Percentiles rank a stretch among this genome's conserved stretches.
Conservation (phyloP, 2,888 invertebrate genomes). For the Boloria euphrosyne region DNA sequence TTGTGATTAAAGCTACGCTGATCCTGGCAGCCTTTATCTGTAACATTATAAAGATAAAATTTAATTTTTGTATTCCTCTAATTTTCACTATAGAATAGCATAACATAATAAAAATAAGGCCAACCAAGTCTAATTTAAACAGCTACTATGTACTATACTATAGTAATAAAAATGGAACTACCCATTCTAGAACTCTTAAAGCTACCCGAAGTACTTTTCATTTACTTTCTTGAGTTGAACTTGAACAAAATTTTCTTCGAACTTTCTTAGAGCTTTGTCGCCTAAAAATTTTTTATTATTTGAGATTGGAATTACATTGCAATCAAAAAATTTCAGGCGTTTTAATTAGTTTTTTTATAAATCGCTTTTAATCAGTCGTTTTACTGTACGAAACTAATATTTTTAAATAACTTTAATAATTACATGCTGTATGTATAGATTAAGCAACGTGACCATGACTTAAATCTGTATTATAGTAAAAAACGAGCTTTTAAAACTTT, state of each 20-base stretch:
- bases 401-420: not conserved
- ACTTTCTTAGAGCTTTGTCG: not conserved
- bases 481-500: not conserved
- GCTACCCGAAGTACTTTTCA: slow-evolving; percentile 5
- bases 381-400: not conserved
- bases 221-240: slow-evolving; percentile 15
- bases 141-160: not conserved
- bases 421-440: too few relatives aligned
- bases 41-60: too few relatives aligned
- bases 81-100: too few relatives aligned
- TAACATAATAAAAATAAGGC: not conserved
- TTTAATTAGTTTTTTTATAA: not conserved
- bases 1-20: too few relatives aligned
- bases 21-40: too few relatives aligned
- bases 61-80: too few relatives aligned
- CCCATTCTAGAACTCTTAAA: slow-evolving; percentile 5
- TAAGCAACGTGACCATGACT: too few relatives aligned
- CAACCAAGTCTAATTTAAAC: not conserved
- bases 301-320: slow-evolving; percentile 6
- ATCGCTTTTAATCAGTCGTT: not conserved
- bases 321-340: not conserved
- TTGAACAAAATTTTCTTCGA: slow-evolving; percentile 5
- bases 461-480: not conserved
- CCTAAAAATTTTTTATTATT: slow-evolving; percentile 2
- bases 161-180: not conserved